phyloP scores from a whole-genome alignment of 1,140 invertebrate species.

The Andrena cerasifolii region DNA sequence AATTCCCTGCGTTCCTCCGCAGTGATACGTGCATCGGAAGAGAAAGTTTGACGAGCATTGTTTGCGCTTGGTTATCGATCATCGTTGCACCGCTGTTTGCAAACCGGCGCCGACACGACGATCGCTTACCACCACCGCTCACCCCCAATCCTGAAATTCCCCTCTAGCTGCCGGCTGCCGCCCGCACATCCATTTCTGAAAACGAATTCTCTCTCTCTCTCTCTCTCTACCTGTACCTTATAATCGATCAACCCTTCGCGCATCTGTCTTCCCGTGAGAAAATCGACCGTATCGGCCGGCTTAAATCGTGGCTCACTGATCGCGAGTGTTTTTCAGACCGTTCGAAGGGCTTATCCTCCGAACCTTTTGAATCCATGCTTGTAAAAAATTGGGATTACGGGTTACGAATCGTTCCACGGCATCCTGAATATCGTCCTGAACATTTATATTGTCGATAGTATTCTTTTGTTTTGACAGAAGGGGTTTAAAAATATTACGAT shows the following conservation, averaged over 20 bases:
- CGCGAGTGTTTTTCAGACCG: neutral
- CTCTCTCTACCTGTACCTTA: neutral
- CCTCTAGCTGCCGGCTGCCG: neutral
- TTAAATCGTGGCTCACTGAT: neutral
- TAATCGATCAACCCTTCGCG: conserved; percentile 6
- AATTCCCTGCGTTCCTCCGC: conserved; percentile 10
- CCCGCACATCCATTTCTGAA: neutral
- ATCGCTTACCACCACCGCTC: conserved; percentile 17
- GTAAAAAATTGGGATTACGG: no score
- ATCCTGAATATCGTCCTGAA: no score
- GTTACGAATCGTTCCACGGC: no score
- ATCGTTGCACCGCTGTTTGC: conserved; percentile 19
- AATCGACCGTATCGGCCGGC: neutral
- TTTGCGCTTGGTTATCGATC: conserved; percentile 28
- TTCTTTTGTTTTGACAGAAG: no score
- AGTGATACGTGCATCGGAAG: conserved; percentile 25
- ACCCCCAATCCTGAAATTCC: conserved; percentile 5
- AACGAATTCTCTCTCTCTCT: conserved; percentile 3
- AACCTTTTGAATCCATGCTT: no score
- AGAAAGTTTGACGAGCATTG: conserved; percentile 35
- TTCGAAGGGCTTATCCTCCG: no score
- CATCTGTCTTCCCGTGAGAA: neutral
- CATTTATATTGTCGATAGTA: no score
- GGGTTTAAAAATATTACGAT: no score
- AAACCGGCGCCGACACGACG: conserved; percentile 25